These are phyloP conservation scores for Hemicordylus capensis DNA, from an alignment of 2,113 vertebrate genomes.

Conservation along the genomic window DNA sequence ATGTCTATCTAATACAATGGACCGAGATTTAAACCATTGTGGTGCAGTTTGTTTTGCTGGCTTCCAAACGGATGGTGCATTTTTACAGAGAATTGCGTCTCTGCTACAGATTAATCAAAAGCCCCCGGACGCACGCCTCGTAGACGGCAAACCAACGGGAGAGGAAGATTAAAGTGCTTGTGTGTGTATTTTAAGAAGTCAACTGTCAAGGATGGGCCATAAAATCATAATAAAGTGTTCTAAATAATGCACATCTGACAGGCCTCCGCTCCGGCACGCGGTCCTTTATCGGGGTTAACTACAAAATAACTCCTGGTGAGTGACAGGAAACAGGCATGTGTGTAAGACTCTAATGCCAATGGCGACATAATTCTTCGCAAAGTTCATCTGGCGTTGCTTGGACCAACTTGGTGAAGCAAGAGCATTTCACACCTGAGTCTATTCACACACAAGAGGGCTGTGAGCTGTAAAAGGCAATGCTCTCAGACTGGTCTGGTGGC, in stretches of 20 bases:
- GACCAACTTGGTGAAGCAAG: constrained; percentile 67
- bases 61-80: constrained; percentile 83
- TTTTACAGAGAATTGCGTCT: constrained; percentile 85
- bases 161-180: constrained; percentile 86
- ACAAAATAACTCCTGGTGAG: constrained; percentile 88
- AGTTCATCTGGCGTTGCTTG: constrained; percentile 78
- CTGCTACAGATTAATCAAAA: constrained; percentile 88
- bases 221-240: constrained; percentile 89
- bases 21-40: constrained; percentile 87
- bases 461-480: neutral
- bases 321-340: constrained; percentile 80
- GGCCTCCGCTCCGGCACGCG: constrained; percentile 76
- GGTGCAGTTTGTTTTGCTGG: constrained; percentile 84
- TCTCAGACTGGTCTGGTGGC: too few relatives aligned
- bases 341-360: constrained; percentile 76
- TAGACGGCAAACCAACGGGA: constrained; percentile 83
- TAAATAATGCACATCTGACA: constrained; percentile 87
- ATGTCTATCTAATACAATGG: constrained; percentile 87
- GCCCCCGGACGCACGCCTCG: constrained; percentile 80
- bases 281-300: constrained; percentile 89
- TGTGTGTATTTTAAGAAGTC: too few relatives aligned
- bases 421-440: constrained; percentile 8
- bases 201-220: constrained; percentile 86
- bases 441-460: neutral
- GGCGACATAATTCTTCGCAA: constrained; percentile 76